Evolutionary conservation across 2,888 invertebrate species (phyloP).

Genomic region (Sipunculus nudus): DNA sequence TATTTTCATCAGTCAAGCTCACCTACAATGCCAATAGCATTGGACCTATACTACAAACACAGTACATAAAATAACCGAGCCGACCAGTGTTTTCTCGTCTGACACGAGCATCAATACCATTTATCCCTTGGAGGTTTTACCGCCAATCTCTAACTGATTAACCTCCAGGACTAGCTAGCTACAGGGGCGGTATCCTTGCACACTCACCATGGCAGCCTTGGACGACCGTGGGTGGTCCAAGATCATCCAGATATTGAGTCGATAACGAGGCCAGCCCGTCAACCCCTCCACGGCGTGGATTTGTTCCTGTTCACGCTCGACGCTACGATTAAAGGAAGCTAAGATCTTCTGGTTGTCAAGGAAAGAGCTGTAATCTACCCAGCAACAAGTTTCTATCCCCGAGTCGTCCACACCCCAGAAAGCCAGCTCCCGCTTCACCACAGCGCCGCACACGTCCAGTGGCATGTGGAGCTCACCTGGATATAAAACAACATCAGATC

Average conservation of each 20-base stretch:
- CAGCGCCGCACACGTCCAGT: conserved; percentile 64
- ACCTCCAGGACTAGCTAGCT: too few relatives aligned
- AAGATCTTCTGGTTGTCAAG: conserved; percentile 61
- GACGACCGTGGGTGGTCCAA: conserved; percentile 63
- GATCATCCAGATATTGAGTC: conserved; percentile 60
- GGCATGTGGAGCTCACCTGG: conserved; percentile 65
- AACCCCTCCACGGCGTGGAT: conserved; percentile 47
- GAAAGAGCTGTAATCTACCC: conserved; percentile 60
- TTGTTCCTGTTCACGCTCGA: conserved; percentile 52
- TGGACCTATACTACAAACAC: too few relatives aligned
- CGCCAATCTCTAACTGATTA: too few relatives aligned
- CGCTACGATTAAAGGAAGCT: conserved; percentile 58
- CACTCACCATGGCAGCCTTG: conserved; percentile 58
- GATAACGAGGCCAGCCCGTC: conserved; percentile 55
- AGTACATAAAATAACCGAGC: too few relatives aligned
- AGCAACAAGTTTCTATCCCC: conserved; percentile 63
- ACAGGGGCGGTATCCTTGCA: too few relatives aligned
- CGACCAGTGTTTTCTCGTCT: too few relatives aligned
- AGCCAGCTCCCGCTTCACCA: conserved; percentile 63
- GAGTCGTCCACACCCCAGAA: conserved; percentile 64
- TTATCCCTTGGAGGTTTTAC: too few relatives aligned
- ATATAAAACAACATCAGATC: conserved; percentile 23
- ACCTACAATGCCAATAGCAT: too few relatives aligned
- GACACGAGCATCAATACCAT: too few relatives aligned
- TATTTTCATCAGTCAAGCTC: too few relatives aligned